A percentile compares a stretch with the other conserved stretches of the same genome.
Conservation (phyloP, 2,888 invertebrate genomes). For the Cheilosia variabilis region DNA sequence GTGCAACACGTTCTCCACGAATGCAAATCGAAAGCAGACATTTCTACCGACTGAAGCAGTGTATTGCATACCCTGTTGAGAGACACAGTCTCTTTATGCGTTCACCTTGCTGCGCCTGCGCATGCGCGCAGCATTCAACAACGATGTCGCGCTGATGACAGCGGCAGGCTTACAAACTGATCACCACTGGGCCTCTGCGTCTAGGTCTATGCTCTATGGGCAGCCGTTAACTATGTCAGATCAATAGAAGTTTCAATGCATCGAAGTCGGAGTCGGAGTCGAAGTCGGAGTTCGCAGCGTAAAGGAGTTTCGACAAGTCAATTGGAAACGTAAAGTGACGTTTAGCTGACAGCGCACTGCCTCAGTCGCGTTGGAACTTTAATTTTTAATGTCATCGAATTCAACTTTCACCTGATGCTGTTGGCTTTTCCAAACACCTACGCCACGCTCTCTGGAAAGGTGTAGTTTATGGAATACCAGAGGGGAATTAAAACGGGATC, state of each 20-base stretch:
- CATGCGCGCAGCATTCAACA: constrained; percentile 20
- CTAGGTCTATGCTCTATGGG: neutral
- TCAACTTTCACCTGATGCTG: constrained; percentile 61
- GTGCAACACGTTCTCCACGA: constrained; percentile 60
- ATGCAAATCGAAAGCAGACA: constrained; percentile 51
- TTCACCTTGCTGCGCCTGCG: constrained; percentile 51
- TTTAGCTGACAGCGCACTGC: constrained; percentile 47
- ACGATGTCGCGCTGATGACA: constrained; percentile 42
- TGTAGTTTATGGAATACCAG: constrained; percentile 44
- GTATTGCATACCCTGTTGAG: neutral
- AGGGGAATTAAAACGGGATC: constrained; percentile 69
- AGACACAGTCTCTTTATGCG: constrained; percentile 1
- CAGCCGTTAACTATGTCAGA: constrained; percentile 56
- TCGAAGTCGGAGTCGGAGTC: constrained; percentile 35
- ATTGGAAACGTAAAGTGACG: constrained; percentile 61
- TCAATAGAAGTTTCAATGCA: constrained; percentile 62
- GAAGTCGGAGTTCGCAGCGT: constrained; percentile 8
- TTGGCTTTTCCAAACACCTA: constrained; percentile 38
- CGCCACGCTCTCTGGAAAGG: constrained; percentile 7
- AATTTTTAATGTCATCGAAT: constrained; percentile 31
- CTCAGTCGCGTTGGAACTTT: constrained; percentile 12
- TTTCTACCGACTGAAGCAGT: neutral
- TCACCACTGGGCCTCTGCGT: constrained; percentile 24
- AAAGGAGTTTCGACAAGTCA: constrained; percentile 62
- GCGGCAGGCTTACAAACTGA: constrained; percentile 26